These are phyloP conservation scores for Clarias gariepinus DNA, from an alignment of 2,113 vertebrate species.

Conservation along the genomic window DNA sequence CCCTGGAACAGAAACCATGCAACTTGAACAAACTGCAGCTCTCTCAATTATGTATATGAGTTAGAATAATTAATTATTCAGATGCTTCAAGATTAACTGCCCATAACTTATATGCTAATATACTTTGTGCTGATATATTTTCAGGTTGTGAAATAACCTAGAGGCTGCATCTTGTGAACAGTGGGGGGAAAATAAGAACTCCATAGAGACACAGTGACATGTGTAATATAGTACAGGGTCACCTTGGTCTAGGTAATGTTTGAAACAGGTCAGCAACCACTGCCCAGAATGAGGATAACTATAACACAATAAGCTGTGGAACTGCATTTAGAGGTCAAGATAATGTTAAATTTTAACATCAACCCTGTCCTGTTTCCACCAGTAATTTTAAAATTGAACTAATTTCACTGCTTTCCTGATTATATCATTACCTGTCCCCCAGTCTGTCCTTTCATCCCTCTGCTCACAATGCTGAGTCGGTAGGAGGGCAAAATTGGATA, in stretches of 20 bases:
- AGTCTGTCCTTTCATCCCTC: slow-evolving; percentile 10
- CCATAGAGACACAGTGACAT: slow-evolving; percentile 2
- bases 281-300: slow-evolving; percentile 6
- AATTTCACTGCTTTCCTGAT: slow-evolving; percentile 43
- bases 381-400: slow-evolving; percentile 40
- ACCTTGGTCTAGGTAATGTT: slow-evolving; percentile 48
- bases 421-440: slow-evolving; percentile 38
- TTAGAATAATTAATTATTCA: slow-evolving; percentile 28
- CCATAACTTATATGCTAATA: neutral
- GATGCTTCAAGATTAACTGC: slow-evolving; percentile 14
- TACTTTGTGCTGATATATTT: neutral
- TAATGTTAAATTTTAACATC: slow-evolving; percentile 29
- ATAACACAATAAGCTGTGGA: slow-evolving; percentile 17
- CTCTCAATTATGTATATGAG: slow-evolving; percentile 20
- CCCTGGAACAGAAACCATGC: neutral
- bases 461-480: slow-evolving; percentile 39
- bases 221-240: slow-evolving; percentile 38
- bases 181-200: neutral
- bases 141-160: slow-evolving; percentile 21
- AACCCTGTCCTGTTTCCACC: slow-evolving; percentile 25
- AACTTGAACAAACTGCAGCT: neutral
- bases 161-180: slow-evolving; percentile 14
- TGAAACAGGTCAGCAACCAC: slow-evolving; percentile 23
- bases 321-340: slow-evolving; percentile 24
- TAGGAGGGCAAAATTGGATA: slow-evolving; percentile 52